These are phyloP conservation scores for Oreocharis arfaki DNA, from an alignment of 2,113 vertebrate species.

Conservation along the genomic window DNA sequence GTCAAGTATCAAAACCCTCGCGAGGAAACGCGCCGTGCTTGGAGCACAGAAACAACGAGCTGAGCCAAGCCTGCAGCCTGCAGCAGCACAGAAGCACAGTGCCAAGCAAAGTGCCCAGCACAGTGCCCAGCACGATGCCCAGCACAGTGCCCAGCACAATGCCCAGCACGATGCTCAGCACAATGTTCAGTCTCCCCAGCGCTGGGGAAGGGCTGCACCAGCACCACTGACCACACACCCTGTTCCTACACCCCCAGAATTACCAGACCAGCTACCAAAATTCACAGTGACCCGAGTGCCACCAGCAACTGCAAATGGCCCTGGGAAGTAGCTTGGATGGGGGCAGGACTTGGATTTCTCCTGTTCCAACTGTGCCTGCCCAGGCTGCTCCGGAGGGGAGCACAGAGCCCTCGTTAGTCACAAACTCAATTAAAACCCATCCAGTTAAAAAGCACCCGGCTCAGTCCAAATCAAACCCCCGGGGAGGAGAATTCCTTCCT, in stretches of 20 bases:
- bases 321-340: background rate
- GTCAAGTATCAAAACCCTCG: slow-evolving; percentile 50
- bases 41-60: background rate
- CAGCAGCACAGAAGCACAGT: background rate
- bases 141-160: too few species aligned
- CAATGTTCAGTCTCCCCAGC: background rate
- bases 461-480: background rate
- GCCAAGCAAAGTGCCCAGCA: too few species aligned
- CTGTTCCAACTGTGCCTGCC: background rate
- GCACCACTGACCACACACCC: background rate
- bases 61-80: background rate
- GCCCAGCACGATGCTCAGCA: too few species aligned
- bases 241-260: background rate
- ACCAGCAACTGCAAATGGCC: background rate
- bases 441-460: background rate
- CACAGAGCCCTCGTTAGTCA: background rate
- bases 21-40: slow-evolving; percentile 1
- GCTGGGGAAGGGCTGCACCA: background rate
- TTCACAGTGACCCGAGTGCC: background rate
- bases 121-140: too few species aligned
- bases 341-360: background rate
- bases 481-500: background rate
- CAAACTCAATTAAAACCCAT: background rate
- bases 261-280: background rate
- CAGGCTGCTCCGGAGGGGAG: background rate